phyloP scores from a whole-genome alignment of 2,797 vertebrate genomes.

The Coreius guichenoti region DNA sequence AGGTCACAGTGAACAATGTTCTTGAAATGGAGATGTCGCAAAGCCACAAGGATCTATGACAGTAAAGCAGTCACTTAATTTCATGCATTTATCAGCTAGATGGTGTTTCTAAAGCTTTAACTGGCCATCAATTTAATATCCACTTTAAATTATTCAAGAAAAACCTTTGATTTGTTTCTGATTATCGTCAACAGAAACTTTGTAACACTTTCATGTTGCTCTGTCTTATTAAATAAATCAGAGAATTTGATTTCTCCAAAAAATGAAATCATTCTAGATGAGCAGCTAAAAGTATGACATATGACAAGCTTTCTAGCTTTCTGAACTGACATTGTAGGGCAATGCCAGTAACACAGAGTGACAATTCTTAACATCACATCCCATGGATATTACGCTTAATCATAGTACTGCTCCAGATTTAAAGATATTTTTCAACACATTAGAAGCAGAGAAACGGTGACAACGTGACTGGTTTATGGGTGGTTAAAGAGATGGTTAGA shows the following conservation, averaged over 20 bases:
- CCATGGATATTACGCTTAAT: not conserved
- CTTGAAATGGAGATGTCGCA: slow-evolving; percentile 98
- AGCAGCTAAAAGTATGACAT: not conserved
- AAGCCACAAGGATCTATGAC: slow-evolving; percentile 92
- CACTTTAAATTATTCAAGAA: not conserved
- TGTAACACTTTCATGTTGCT: not conserved
- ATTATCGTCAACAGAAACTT: not conserved
- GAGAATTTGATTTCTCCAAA: not conserved
- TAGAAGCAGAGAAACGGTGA: not conserved
- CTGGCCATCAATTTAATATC: not conserved
- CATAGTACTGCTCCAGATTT: not conserved
- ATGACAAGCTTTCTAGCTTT: not conserved
- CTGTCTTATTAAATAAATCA: not conserved
- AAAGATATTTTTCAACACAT: not conserved
- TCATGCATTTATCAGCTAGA: slow-evolving; percentile 46
- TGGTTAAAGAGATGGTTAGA: no score
- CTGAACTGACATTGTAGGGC: not conserved
- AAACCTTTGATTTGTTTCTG: not conserved
- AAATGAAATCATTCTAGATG: not conserved
- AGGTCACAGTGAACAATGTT: slow-evolving; percentile 99
- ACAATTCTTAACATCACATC: not conserved
- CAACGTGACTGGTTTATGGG: not conserved
- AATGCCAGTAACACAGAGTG: not conserved
- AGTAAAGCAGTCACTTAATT: slow-evolving; percentile 43
- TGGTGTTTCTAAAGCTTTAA: not conserved